Evolutionary conservation across 2,113 vertebrate species (phyloP).

Genomic region (Mastomys coucha): DNA sequence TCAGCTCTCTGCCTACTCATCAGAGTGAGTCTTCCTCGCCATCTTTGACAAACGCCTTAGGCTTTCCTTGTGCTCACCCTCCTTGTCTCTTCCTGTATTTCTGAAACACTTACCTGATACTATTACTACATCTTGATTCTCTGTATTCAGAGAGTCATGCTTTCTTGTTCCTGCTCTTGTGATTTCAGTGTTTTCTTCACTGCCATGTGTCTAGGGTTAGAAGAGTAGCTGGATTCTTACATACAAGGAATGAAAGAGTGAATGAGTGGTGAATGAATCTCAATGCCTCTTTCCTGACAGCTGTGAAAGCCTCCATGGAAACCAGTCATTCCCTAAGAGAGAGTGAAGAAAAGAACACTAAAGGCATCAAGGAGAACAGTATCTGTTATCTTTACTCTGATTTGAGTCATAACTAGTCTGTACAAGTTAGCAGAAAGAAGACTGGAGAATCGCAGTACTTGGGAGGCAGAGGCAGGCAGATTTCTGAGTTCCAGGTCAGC

Average conservation of each 20-base stretch:
- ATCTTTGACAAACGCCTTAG: not conserved
- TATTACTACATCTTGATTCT: too few relatives aligned
- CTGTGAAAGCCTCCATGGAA: not conserved
- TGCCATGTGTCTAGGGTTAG: not conserved
- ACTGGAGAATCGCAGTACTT: not conserved
- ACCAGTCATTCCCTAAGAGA: not conserved
- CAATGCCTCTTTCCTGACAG: not conserved
- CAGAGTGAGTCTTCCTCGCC: not conserved
- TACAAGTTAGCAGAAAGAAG: not conserved
- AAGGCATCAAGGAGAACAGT: not conserved
- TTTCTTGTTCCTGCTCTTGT: too few relatives aligned
- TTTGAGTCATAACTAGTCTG: not conserved
- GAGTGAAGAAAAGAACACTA: not conserved
- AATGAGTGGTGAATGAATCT: not conserved
- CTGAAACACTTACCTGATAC: not conserved
- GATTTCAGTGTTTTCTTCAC: too few relatives aligned
- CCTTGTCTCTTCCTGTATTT: not conserved
- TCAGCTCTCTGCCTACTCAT: not conserved
- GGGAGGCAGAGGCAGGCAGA: too few relatives aligned
- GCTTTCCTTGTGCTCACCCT: not conserved
- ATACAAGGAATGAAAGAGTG: not conserved
- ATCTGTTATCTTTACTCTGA: not conserved
- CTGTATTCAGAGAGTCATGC: too few relatives aligned
- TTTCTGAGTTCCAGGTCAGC: too few relatives aligned
- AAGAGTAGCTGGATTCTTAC: not conserved